Percentiles rank a stretch among this genome's conserved stretches.
Conservation (phyloP, 2,888 invertebrate species). For the Neoitamus cyanurus region DNA sequence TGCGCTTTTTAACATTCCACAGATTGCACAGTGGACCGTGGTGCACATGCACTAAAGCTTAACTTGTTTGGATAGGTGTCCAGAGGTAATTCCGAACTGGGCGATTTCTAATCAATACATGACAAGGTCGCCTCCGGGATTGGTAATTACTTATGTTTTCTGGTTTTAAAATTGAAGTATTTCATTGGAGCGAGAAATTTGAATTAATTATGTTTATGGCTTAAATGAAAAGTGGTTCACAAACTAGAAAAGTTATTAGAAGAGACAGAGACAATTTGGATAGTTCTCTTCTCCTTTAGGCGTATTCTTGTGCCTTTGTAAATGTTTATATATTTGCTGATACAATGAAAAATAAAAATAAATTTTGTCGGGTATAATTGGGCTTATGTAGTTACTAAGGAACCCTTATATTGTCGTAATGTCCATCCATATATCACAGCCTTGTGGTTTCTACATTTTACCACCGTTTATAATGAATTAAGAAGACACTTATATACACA, state of each 20-base stretch:
- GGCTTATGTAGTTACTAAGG: too few species aligned
- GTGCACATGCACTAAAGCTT: background rate
- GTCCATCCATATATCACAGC: too few species aligned
- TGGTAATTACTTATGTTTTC: background rate
- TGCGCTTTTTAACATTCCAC: background rate
- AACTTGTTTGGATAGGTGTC: background rate
- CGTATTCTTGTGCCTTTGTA: too few species aligned
- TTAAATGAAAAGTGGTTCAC: background rate
- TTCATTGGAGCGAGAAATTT: background rate
- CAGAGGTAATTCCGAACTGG: background rate
- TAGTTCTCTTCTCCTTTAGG: too few species aligned
- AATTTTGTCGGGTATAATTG: too few species aligned
- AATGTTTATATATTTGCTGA: too few species aligned
- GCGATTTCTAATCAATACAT: background rate
- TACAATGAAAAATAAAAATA: too few species aligned
- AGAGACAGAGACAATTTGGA: too few species aligned
- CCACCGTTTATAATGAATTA: too few species aligned
- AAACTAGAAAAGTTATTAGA: background rate
- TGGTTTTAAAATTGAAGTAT: background rate
- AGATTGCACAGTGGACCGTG: background rate
- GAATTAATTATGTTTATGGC: background rate
- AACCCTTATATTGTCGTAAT: too few species aligned
- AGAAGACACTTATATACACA: too few species aligned
- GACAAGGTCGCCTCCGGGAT: background rate
- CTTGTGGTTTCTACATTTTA: too few species aligned